Percentiles rank a stretch among this genome's conserved stretches.
Evolutionary conservation across 1,140 invertebrate genomes (phyloP).

Genomic region (Marisa cornuarietis): DNA sequence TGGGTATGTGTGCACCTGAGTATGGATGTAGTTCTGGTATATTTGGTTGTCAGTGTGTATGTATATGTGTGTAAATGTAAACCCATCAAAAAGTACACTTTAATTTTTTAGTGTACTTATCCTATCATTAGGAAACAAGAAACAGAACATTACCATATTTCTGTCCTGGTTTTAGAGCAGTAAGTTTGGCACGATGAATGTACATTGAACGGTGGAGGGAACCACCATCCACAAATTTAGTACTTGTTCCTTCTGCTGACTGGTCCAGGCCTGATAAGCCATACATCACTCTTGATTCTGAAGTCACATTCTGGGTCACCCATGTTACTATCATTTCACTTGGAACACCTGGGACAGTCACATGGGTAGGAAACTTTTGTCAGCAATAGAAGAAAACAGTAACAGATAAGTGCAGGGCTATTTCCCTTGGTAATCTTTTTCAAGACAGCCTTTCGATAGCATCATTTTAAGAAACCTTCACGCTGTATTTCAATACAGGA

Average conservation of each 20-base stretch:
- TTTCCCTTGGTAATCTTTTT: not conserved
- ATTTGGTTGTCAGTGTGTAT: not conserved
- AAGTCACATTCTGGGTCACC: slow-evolving; percentile 80
- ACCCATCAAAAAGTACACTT: not conserved
- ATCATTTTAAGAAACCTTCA: no score
- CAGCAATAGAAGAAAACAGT: not conserved
- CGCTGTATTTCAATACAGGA: no score
- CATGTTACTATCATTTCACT: slow-evolving; percentile 87
- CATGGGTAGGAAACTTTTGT: not conserved
- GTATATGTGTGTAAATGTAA: not conserved
- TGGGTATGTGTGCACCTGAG: not conserved
- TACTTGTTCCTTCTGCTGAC: slow-evolving; percentile 71
- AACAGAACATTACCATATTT: slow-evolving; percentile 71
- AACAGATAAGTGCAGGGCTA: not conserved
- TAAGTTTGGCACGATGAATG: slow-evolving; percentile 80
- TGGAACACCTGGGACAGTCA: slow-evolving; percentile 68
- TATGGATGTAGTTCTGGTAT: not conserved
- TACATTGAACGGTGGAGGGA: slow-evolving; percentile 75
- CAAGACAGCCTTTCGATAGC: no score
- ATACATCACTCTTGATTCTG: slow-evolving; percentile 80
- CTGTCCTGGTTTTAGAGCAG: slow-evolving; percentile 70
- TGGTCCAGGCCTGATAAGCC: slow-evolving; percentile 68
- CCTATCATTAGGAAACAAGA: not conserved
- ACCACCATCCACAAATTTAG: slow-evolving; percentile 84
- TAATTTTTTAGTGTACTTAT: not conserved